Evolutionary conservation across 2,113 vertebrate genomes (phyloP).

Genomic region (Sylvietta virens): DNA sequence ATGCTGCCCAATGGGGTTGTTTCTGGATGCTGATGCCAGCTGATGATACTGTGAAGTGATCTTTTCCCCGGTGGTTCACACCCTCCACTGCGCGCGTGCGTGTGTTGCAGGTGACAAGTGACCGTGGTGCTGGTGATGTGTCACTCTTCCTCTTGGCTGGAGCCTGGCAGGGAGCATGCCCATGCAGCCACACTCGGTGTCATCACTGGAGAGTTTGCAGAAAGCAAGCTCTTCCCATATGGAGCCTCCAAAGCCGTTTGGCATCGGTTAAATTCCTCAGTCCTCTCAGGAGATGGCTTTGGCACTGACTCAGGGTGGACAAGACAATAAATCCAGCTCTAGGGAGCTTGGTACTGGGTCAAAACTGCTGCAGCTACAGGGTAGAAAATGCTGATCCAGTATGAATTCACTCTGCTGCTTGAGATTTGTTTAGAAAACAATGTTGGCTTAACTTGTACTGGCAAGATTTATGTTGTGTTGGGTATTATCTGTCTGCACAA

Average conservation of each 20-base stretch:
- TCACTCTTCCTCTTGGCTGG: neutral
- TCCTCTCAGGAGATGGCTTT: conserved; percentile 13
- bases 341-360: conserved; percentile 24
- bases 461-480: conserved; percentile 7
- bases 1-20: neutral
- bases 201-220: neutral
- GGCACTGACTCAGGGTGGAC: conserved; percentile 26
- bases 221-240: neutral
- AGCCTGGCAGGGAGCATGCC: neutral
- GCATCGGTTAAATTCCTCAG: conserved; percentile 19
- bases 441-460: conserved; percentile 45
- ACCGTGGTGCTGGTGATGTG: neutral
- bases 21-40: neutral
- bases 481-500: conserved; percentile 31
- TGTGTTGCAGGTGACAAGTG: neutral
- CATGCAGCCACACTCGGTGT: accelerated
- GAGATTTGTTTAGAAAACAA: conserved; percentile 57
- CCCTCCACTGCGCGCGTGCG: accelerated
- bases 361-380: neutral
- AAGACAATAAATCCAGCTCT: conserved; percentile 42
- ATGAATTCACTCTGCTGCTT: conserved; percentile 6
- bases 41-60: neutral
- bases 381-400: conserved; percentile 43
- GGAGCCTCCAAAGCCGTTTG: neutral
- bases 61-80: neutral